A percentile compares a stretch with the other conserved stretches of the same genome.
These are phyloP conservation scores for Spheniscus mendiculus DNA, from an alignment of 2,113 vertebrate species.

Conservation along the genomic window DNA sequence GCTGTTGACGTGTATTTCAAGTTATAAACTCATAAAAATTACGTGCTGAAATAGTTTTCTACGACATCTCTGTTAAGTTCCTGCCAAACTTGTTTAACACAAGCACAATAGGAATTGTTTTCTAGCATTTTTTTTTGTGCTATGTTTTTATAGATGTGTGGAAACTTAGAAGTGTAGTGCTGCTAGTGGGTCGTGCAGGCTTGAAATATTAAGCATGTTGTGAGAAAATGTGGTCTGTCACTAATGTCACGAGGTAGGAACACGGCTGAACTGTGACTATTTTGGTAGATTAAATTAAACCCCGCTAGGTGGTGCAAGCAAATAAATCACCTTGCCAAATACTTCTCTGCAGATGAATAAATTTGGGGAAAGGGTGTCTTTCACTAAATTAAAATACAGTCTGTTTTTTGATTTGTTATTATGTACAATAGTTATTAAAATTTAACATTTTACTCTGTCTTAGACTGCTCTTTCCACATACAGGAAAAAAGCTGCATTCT, in stretches of 20 bases:
- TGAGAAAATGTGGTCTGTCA: not conserved
- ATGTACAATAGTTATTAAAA: not conserved
- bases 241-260: not conserved
- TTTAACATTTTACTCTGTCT: not conserved
- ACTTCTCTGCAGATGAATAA: not conserved
- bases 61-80: not conserved
- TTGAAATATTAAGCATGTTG: not conserved
- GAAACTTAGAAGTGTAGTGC: not conserved
- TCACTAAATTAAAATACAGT: not conserved
- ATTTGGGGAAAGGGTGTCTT: not conserved
- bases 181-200: not conserved
- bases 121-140: not conserved
- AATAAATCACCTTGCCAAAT: slow-evolving; percentile 30
- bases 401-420: not conserved
- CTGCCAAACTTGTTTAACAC: not conserved
- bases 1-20: not conserved
- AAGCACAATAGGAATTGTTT: not conserved
- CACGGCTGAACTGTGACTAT: not conserved
- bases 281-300: not conserved
- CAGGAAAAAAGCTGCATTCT: not conserved
- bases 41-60: not conserved
- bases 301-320: slow-evolving; percentile 62
- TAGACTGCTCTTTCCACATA: not conserved
- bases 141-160: not conserved
- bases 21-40: not conserved